Conservation (phyloP, 2,113 vertebrate species). For the Hiodon alosoides region DNA sequence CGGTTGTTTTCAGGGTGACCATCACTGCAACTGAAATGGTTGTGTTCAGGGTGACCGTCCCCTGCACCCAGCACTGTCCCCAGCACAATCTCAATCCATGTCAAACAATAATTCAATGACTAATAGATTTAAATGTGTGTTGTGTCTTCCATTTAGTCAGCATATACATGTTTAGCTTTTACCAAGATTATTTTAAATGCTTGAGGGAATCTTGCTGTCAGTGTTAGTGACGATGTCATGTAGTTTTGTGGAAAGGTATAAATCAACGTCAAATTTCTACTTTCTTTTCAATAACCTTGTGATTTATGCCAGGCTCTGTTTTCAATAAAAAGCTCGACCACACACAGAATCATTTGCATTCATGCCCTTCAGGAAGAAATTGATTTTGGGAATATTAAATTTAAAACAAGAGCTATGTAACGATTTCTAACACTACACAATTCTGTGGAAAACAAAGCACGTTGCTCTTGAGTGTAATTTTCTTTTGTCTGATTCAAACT, state of each 20-base stretch:
- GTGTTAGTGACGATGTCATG: not conserved
- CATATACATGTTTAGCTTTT: not conserved
- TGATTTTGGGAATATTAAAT: no score
- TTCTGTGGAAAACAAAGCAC: no score
- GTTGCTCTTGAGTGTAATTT: no score
- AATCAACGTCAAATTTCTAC: conserved; percentile 12
- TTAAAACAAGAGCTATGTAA: no score
- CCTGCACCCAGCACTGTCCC: not conserved
- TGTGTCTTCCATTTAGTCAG: not conserved
- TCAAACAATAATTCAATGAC: not conserved
- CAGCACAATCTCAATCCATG: not conserved
- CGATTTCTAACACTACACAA: no score
- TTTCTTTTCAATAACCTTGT: conserved; percentile 23
- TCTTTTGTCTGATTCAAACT: no score
- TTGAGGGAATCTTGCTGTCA: conserved; percentile 6
- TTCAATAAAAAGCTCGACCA: conserved; percentile 43
- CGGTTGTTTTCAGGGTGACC: no score
- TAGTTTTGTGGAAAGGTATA: conserved; percentile 17
- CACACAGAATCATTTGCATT: conserved; percentile 36
- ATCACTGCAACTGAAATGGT: no score
- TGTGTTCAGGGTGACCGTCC: no score
- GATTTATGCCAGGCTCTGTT: conserved; percentile 44
- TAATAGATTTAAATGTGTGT: not conserved
- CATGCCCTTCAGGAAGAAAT: no score
- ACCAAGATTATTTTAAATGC: conserved; percentile 8